Percentiles rank a stretch among this genome's conserved stretches.
Conservation (phyloP, 2,113 vertebrate genomes). For the Dipodomys ordii region DNA sequence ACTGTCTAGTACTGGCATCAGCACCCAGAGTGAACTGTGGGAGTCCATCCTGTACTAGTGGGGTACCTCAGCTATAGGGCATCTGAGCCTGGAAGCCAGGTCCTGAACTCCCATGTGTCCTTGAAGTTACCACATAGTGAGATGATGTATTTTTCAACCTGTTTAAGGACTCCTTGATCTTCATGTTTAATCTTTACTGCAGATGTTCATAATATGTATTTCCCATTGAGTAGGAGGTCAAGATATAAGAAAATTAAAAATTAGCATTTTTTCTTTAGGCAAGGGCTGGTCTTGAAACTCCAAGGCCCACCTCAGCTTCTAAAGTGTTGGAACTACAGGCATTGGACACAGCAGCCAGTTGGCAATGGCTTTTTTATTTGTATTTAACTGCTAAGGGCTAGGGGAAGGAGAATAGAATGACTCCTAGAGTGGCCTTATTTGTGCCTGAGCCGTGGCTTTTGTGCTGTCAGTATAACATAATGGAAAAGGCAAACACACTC, state of each 20-base stretch:
- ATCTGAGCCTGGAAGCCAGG: neutral
- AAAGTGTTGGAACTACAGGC: neutral
- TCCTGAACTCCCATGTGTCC: neutral
- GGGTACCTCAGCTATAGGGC: neutral
- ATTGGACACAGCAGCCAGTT: neutral
- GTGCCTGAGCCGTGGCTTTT: neutral
- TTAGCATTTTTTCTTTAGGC: too few species aligned
- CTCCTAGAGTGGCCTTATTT: too few species aligned
- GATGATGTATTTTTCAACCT: neutral
- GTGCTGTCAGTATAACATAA: rapidly evolving
- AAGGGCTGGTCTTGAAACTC: neutral
- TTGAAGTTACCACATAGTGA: neutral
- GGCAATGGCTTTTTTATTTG: neutral
- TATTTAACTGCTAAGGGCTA: neutral
- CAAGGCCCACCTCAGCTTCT: neutral
- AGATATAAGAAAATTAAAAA: neutral
- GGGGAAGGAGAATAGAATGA: neutral
- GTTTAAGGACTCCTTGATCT: neutral
- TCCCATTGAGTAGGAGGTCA: neutral
- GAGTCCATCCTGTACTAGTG: neutral
- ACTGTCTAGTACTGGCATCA: neutral
- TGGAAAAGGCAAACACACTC: neutral
- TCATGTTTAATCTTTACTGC: neutral
- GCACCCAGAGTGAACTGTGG: neutral
- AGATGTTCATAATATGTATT: neutral